Evolutionary conservation across 1,140 invertebrate species (phyloP).

Genomic region (Drosophila nigromelanica): DNA sequence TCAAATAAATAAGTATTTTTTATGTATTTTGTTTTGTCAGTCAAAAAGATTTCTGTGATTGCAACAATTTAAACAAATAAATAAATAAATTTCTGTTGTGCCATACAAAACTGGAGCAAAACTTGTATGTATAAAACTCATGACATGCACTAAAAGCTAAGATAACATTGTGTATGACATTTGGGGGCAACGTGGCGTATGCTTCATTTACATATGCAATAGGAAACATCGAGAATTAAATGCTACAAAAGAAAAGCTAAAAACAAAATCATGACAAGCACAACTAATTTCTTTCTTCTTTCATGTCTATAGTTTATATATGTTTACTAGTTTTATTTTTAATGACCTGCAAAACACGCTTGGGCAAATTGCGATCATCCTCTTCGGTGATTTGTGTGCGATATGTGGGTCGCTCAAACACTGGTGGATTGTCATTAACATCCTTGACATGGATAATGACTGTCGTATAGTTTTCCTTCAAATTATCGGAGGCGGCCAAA

Average conservation of each 20-base stretch:
- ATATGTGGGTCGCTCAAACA: slow-evolving; percentile 96
- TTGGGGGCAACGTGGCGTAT: slow-evolving; percentile 47
- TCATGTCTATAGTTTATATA: not conserved
- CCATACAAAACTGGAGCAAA: slow-evolving; percentile 38
- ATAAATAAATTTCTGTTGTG: slow-evolving; percentile 14
- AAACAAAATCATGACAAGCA: slow-evolving; percentile 36
- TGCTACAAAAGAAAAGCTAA: slow-evolving; percentile 25
- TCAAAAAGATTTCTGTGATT: not conserved
- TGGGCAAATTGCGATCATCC: slow-evolving; percentile 96
- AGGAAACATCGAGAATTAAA: slow-evolving; percentile 1
- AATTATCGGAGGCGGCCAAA: slow-evolving; percentile 96
- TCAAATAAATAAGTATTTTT: not conserved
- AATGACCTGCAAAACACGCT: slow-evolving; percentile 94
- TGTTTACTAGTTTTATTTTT: slow-evolving; percentile 11
- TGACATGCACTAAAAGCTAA: slow-evolving; percentile 62
- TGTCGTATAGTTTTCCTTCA: slow-evolving; percentile 97
- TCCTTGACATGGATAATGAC: slow-evolving; percentile 98
- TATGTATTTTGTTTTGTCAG: not conserved
- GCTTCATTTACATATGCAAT: slow-evolving; percentile 42
- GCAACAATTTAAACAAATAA: slow-evolving; percentile 13
- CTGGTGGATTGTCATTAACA: slow-evolving; percentile 94
- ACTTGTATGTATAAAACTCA: slow-evolving; percentile 40
- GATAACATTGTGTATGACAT: slow-evolving; percentile 17
- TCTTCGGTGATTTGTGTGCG: slow-evolving; percentile 97
- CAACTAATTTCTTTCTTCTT: slow-evolving; percentile 13